Base-by-base conservation (phyloP, 2,797 vertebrate species). In the Ara ararauna region DNA sequence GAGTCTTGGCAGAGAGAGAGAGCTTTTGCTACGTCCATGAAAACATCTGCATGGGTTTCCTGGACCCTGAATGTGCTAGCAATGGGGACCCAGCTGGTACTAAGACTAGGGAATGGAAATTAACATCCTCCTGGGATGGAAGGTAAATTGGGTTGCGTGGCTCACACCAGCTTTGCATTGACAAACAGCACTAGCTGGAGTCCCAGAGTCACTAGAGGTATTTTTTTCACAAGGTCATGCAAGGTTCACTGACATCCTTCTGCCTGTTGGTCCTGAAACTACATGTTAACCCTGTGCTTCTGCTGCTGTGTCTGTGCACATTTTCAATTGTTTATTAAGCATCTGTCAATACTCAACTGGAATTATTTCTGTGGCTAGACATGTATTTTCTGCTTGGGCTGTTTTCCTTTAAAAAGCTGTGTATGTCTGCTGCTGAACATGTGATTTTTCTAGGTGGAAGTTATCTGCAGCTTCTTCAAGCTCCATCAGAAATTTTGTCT, bases 1-100 rank as follows among this genome's bases (percentile, higher is more conserved):
- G 93, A 96, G 84, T 89, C 90, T 96, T 97, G 96, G 93, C 95
- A 96, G 62, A 71, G 66, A 61, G 80, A 92, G 47, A 36, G n/a
- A 26, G 40, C 38, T 94, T 94, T 91, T 91, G 85, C 92, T 96
- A 6, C 68, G 82, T 85, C 89, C 89, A 47, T 81, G 87, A 67
- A 97, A 92, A 96, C 85, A 96, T 96, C 93, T 95, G 94, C 88
- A 91, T 0, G 8, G 78, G 51, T 79, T 91, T 95, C 64, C 89
- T 95, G 80, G 81, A 80, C 66, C 56, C 71, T 81, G 85, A 75
- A 87, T 67, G 80, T 48, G 79, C 38, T 34, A 87, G 80, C 92
- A 86, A 72, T 27, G 77, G 72, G 44, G 80, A 85, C 87, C 68
- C 89, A 97, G 93, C 90, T 96, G 87, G 83, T 93, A 94, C 67